Evolutionary conservation across 2,113 vertebrate species (phyloP), one percentile per base, ranked within the genome.

Genomic region (Sinocyclocheilus maitianheensis): DNA sequence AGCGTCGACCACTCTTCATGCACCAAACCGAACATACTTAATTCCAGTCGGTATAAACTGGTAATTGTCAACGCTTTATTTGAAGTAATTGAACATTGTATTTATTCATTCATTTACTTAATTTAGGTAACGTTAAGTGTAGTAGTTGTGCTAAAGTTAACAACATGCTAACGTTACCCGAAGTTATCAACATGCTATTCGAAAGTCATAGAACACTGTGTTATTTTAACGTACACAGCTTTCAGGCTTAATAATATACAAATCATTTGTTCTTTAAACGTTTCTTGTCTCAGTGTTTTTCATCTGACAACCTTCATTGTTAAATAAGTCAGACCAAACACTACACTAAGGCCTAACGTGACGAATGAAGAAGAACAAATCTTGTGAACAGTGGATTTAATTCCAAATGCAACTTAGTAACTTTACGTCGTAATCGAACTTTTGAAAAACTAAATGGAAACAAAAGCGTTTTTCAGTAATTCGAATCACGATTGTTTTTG

Each of bases 11-110:
- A 26, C 51, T 55, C 71, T 12, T 30, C 82, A 81, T 40, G 24
- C 71, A 87, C 30, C 71, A 82, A 78, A 85, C 58, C 85, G 84
- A 82, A 63, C 77, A 79, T 75, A 30, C 84, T 81, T 77, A 51
- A 65, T 65, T 87, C 72, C 81, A 65, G 62, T 67, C 79, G 83
- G 81, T 89, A 85, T 55, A 72, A 78, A 85, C 85, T 85, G 88
- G 88, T 87, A 89, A 89, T 78, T 85, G 65, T 79, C 53, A 74
- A 78, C 43, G 83, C 22, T 87, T 87, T 78, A 87, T 85, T 87
- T 87, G 40, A 83, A 77, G 40, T 34, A 20, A 67, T n/a, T 84
- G 6, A 83, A 16, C 53, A 4, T 83, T 76, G 24, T 40, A 79
- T 51, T 34, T 46, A 24, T 63, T 74, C 0, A 8, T 65, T 48